A percentile compares a stretch with the other conserved stretches of the same genome.
Evolutionary conservation across 2,888 invertebrate species (phyloP).

Genomic region (Drosophila vallismaia): DNA sequence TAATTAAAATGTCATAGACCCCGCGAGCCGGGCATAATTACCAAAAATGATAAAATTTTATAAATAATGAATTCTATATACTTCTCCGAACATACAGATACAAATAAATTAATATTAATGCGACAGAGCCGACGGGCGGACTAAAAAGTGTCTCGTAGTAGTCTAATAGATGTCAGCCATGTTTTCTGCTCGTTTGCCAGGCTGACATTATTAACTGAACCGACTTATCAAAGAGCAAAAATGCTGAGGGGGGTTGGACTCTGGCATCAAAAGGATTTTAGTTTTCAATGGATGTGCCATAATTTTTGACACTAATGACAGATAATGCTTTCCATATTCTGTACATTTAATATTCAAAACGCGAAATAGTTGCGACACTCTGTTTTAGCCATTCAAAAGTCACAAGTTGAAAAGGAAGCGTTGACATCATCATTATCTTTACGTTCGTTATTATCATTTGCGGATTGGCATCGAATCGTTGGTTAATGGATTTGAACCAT

Average conservation of each 20-base stretch:
- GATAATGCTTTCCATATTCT: slow-evolving; percentile 51
- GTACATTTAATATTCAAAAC: slow-evolving; percentile 59
- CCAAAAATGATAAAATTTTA: slow-evolving; percentile 54
- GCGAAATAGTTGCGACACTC: slow-evolving; percentile 42
- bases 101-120: slow-evolving; percentile 77
- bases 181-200: slow-evolving; percentile 44
- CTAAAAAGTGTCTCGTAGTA: slow-evolving; percentile 34
- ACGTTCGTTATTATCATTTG: slow-evolving; percentile 8
- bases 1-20: slow-evolving; percentile 71
- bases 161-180: slow-evolving; percentile 46
- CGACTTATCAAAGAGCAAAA: slow-evolving; percentile 57
- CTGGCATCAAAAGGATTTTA: slow-evolving; percentile 65
- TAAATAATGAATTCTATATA: slow-evolving; percentile 41
- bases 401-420: slow-evolving; percentile 57
- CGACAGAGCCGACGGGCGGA: slow-evolving; percentile 32
- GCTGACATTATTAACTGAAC: slow-evolving; percentile 53
- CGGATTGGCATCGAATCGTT: slow-evolving; percentile 55
- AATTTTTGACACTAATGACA: slow-evolving; percentile 71
- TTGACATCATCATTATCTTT: slow-evolving; percentile 41
- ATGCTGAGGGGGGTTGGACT: background rate
- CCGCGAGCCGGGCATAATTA: slow-evolving; percentile 57
- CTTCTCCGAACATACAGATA: slow-evolving; percentile 26
- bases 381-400: slow-evolving; percentile 16
- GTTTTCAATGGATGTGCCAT: slow-evolving; percentile 14
- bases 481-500: slow-evolving; percentile 56